A percentile compares a stretch with the other conserved stretches of the same genome.
These are phyloP conservation scores for Drosophila picticornis DNA, from an alignment of 2,888 invertebrate species.

Conservation along the genomic window DNA sequence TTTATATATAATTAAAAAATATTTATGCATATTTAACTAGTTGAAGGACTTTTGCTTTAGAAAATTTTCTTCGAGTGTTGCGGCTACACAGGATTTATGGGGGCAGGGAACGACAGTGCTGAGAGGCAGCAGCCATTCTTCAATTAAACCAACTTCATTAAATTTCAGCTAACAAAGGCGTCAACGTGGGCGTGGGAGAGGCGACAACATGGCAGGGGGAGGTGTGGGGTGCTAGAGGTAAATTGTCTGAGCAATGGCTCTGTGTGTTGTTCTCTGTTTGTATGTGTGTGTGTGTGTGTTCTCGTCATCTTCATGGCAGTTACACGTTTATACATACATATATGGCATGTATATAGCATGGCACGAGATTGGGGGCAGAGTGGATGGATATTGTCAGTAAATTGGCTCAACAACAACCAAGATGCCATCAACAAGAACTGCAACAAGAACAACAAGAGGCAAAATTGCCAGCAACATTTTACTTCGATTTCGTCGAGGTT, in stretches of 20 bases:
- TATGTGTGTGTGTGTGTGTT: slow-evolving; percentile 10
- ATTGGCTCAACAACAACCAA: slow-evolving; percentile 77
- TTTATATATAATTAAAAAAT: background rate
- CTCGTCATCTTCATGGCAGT: slow-evolving; percentile 69
- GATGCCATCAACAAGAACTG: slow-evolving; percentile 60
- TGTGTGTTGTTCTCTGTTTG: slow-evolving; percentile 8
- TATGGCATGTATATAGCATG: slow-evolving; percentile 39
- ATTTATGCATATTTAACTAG: background rate
- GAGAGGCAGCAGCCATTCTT: slow-evolving; percentile 70
- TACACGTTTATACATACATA: slow-evolving; percentile 45
- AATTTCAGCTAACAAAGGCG: slow-evolving; percentile 81
- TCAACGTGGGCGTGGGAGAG: slow-evolving; percentile 58
- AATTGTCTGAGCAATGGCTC: slow-evolving; percentile 46
- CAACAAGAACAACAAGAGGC: slow-evolving; percentile 28
- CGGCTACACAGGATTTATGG: background rate
- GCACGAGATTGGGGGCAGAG: slow-evolving; percentile 65
- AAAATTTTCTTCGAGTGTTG: background rate
- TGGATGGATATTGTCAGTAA: slow-evolving; percentile 77
- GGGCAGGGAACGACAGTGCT: background rate
- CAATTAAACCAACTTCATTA: slow-evolving; percentile 82
- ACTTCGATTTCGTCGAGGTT: slow-evolving; percentile 75
- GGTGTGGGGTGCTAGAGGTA: slow-evolving; percentile 1
- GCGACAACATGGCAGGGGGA: slow-evolving; percentile 13
- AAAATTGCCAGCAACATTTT: slow-evolving; percentile 73
- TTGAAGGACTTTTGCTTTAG: background rate